Conservation (phyloP, 2,888 invertebrate species). For the Drosophila testacea region DNA sequence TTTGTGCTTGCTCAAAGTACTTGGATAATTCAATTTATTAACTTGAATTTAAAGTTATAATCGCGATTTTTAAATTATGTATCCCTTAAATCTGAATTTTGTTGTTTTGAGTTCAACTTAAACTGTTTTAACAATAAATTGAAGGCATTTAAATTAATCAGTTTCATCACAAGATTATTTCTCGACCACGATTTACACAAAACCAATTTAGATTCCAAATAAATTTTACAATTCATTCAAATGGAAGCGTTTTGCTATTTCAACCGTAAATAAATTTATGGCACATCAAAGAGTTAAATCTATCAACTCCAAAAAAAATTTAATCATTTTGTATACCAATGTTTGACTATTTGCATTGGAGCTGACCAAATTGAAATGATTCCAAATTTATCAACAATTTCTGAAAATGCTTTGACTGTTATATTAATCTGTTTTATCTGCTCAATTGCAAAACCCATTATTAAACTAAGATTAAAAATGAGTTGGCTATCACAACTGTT, state of each 20-base stretch:
- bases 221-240: conserved; percentile 5
- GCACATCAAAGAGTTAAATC: conserved; percentile 1
- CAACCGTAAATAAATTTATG: conserved; percentile 4
- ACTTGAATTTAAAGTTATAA: not conserved
- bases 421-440: not conserved
- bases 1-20: not conserved
- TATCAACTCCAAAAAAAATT: not conserved
- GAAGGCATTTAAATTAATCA: not conserved
- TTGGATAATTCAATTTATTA: not conserved
- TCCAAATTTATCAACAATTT: conserved; percentile 44
- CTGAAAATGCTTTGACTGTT: not conserved
- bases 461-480: no score
- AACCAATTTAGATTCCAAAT: conserved; percentile 4
- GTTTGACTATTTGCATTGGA: not conserved
- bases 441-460: conserved; percentile 1
- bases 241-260: conserved; percentile 3
- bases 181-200: not conserved
- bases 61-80: not conserved
- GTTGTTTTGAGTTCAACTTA: not conserved
- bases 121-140: conserved; percentile 5
- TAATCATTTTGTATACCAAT: not conserved
- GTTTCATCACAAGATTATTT: not conserved
- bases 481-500: no score
- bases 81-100: not conserved
- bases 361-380: conserved; percentile 1